Evolutionary conservation across 2,113 vertebrate species (phyloP), one percentile per base, ranked within the genome.

Genomic region (Synchiropus splendidus): DNA sequence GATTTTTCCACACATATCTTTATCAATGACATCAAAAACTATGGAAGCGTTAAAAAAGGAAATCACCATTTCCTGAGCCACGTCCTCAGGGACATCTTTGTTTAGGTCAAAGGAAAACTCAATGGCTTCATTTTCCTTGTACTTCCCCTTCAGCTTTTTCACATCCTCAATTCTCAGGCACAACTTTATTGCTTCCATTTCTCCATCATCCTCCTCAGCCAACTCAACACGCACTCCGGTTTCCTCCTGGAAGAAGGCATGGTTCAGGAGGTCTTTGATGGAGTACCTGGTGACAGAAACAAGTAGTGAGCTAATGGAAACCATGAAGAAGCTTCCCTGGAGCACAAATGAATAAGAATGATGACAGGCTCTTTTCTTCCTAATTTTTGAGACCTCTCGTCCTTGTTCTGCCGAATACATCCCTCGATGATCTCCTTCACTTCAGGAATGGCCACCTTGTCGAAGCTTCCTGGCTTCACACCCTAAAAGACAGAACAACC

Each of bases 401-500:
- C 92, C 81, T 97, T 98, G 82, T 95, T 96, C 70, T 98, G 92
- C 8, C 91, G 86, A 65, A 98, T 98, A 58, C 94, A 98, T 70
- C 94, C 94, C 78, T 98, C 94, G 31, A 98, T 98, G 65, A 98
- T 98, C 81, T 98, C 94, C 75, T 98, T 98, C 46, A 98, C 94
- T 79, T 98, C 94, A 53, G 94, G 94, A 79, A 97, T 92, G 61
- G 94, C 94, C 74, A 98, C 94, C 83, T 98, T 98, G 84, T 98
- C 94, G 0, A 98, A 98, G 84, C 94, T 98, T 69, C 88, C 92
- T 17, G 94, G 94, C 66, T 98, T 98, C 70, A 98, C 94, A 39
- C 94, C 94, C 94, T 98, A 79, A n/a, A 58, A 59, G 65, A 79
- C 77, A 80, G 38, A 80, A 48, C 18, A 34, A 34, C 52, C 33